phyloP scores from a whole-genome alignment of 2,797 vertebrate species.

The Ambastaia sidthimunki region DNA sequence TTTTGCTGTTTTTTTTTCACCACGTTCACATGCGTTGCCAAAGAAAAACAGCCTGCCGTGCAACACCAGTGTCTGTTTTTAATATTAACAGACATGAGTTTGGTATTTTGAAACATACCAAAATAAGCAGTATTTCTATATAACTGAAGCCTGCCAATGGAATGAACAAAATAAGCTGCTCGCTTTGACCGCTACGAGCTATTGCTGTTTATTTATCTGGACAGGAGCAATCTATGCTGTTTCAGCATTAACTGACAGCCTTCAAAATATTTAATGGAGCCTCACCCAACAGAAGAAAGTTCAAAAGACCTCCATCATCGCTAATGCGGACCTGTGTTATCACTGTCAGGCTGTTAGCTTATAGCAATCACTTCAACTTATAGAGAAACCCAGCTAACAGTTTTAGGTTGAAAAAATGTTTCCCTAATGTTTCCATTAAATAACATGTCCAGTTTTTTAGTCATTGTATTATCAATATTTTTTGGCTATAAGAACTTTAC shows the following conservation, averaged over 20 bases:
- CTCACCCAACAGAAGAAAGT: conserved; percentile 74
- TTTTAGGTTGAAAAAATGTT: too few species aligned
- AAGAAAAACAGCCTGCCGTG: conserved; percentile 70
- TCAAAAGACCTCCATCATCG: conserved; percentile 76
- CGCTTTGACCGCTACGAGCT: conserved; percentile 67
- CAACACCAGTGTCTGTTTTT: conserved; percentile 76
- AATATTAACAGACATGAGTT: conserved; percentile 78
- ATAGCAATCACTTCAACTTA: conserved; percentile 65
- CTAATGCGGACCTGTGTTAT: conserved; percentile 51
- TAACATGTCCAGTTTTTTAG: too few species aligned
- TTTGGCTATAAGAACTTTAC: too few species aligned
- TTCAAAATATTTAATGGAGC: conserved; percentile 83
- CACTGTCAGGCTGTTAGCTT: conserved; percentile 64
- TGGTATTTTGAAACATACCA: conserved; percentile 75
- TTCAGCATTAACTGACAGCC: conserved; percentile 84
- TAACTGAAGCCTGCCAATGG: conserved; percentile 71
- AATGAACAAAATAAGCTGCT: conserved; percentile 78
- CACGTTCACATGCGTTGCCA: conserved; percentile 40
- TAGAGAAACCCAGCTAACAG: too few species aligned
- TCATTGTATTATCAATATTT: too few species aligned
- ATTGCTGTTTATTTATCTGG: conserved; percentile 81
- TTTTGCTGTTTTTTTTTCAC: neutral
- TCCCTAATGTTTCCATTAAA: too few species aligned
- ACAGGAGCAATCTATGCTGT: conserved; percentile 79
- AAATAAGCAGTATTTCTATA: conserved; percentile 77